Base-by-base conservation (phyloP, 1,140 invertebrate genomes). In the Lutraria rhynchaena region DNA sequence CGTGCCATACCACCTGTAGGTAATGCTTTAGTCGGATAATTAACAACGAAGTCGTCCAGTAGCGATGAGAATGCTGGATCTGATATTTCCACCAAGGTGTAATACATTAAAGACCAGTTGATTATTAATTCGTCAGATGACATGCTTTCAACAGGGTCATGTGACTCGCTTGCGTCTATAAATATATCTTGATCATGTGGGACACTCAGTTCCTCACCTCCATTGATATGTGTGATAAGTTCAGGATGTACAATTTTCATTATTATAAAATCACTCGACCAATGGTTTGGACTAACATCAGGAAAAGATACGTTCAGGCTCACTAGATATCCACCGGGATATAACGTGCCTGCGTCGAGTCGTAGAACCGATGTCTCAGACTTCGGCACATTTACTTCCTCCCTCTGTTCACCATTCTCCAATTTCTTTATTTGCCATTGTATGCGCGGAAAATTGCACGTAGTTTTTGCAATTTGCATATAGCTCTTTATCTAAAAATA, bases 181-280 rank as follows among this genome's bases (percentile, higher is more conserved):
- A 55, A 35, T 27, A 29, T n/a, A 15, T 51, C 22, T 2, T 27
- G 4, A 19, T 58, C 75, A 33, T 67, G 29, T 31, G 75, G 75
- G 41, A 77, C 51, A 13, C 22, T 17, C 7, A 51, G 37, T 49
- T 53, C 24, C 24, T 77, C 75, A 0, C 75, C 75, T 29, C 75
- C 75, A 27, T 27, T 44, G 33, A 77, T 77, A 24, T 65, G 63
- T 0, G 75, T 44, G 3, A 77, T 37, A n/a, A 77, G 46, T 37
- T 77, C 75, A 29, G 75, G 75, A 53, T 65, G 61, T 4, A 77
- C 75, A 4, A 77, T 37, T 41, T 57, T 51, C 11, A 67, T 67
- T 13, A 77, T 29, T 1, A 77, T 31, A 13, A 24, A 24, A 51
- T 77, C 75, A 15, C 46, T 44, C 9, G 22, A 7, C 75, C 61